Conservation (phyloP, 2,113 vertebrate species). For the Callorhinus ursinus region DNA sequence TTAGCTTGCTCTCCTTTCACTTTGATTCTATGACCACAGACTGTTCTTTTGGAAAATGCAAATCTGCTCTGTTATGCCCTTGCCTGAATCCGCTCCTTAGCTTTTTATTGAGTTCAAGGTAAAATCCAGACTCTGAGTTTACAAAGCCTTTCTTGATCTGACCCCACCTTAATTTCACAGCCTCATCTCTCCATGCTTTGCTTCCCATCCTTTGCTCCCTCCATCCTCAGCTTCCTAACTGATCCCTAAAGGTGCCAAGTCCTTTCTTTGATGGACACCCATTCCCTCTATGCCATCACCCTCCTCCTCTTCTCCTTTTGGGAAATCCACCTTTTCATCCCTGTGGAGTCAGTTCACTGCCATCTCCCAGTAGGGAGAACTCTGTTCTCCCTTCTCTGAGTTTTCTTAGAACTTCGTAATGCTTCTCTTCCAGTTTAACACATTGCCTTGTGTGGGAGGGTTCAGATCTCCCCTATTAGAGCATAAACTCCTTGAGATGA, state of each 20-base stretch:
- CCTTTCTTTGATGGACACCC: not conserved
- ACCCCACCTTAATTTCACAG: not conserved
- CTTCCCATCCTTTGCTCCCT: not conserved
- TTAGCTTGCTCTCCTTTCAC: not conserved
- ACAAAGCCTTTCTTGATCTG: not conserved
- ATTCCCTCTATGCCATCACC: fast-evolving
- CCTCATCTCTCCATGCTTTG: not conserved
- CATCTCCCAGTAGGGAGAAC: not conserved
- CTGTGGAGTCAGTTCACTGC: not conserved
- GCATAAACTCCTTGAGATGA: not conserved
- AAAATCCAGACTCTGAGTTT: not conserved
- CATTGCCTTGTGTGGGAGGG: not conserved
- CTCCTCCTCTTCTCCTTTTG: not conserved
- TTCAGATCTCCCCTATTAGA: not conserved
- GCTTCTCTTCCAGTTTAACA: not conserved
- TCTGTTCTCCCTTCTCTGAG: not conserved
- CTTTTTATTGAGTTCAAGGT: not conserved
- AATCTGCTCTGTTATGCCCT: not conserved
- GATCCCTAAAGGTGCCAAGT: not conserved
- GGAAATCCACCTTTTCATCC: not conserved
- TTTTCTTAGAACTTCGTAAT: not conserved
- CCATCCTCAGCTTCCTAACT: not conserved
- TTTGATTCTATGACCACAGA: not conserved
- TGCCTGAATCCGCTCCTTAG: not conserved
- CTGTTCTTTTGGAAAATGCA: not conserved